Evolutionary conservation across 2,888 invertebrate genomes (phyloP).

Genomic region (Norana najaformis): DNA sequence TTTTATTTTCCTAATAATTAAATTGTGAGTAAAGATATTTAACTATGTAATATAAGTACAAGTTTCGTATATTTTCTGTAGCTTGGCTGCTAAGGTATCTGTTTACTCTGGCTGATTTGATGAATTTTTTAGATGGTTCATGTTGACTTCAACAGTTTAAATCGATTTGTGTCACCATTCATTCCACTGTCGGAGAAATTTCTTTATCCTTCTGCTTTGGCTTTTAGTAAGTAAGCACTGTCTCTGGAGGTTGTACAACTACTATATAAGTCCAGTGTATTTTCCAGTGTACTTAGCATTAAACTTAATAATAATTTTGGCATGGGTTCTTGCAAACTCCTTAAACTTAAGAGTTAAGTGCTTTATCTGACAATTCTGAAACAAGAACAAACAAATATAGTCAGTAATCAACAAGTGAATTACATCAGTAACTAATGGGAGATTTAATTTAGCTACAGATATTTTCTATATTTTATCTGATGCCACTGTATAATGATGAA

Average conservation of each 20-base stretch:
- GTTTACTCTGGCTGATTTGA: neutral
- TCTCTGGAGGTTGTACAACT: neutral
- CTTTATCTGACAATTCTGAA: neutral
- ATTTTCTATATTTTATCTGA: neutral
- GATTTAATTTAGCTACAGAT: neutral
- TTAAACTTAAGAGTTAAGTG: neutral
- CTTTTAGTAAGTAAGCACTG: conserved; percentile 71
- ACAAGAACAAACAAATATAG: neutral
- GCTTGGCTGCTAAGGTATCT: neutral
- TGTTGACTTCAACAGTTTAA: conserved; percentile 48
- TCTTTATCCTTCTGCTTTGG: conserved; percentile 80
- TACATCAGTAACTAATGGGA: neutral
- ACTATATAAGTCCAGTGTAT: neutral
- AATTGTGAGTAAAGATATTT: neutral
- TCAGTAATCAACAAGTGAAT: neutral
- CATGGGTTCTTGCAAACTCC: neutral
- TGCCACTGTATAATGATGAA: neutral
- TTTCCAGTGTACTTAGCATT: neutral
- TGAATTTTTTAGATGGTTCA: conserved; percentile 47
- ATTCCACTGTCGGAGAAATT: conserved; percentile 78
- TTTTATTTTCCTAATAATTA: neutral
- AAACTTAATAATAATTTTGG: neutral
- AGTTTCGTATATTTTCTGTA: neutral
- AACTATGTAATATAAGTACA: neutral
- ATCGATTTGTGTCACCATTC: conserved; percentile 60